Base-by-base conservation (phyloP, 2,797 vertebrate species). In the Urosaurus nigricauda region DNA sequence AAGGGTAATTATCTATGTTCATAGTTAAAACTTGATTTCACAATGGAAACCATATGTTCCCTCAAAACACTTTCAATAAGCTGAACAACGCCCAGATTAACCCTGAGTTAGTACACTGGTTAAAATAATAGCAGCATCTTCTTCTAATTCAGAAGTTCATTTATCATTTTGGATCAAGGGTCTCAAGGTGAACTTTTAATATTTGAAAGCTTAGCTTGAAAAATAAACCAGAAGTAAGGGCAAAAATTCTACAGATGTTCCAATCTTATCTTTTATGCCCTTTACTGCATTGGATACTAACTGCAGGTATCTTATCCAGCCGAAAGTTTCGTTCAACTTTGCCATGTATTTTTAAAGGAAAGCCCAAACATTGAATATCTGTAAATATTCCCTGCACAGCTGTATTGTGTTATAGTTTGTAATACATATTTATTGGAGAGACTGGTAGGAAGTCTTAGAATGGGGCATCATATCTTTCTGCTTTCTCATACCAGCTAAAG, bases 1-100 rank as follows among this genome's bases (percentile, higher is more conserved):
- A 97, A 97, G 96, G 95, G 95, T 97, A 97, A 97, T 97, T 97
- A 97, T 97, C 96, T 97, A 95, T 96, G 96, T 96, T 97, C 96
- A 94, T 96, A 96, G 96, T 96, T 97, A 97, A 97, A 97, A 96
- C 96, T 97, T 97, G 96, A 97, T 97, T 97, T 97, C 95, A 96
- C 96, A 97, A 97, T 97, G 96, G 96, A 97, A 97, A 97, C 96
- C 97, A 97, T 96, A 96, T 97, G 97, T 96, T 96, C 95, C 84
- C 92, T 96, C 94, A 95, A 97, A 97, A 97, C 95, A 95, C 95
- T 96, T 97, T 94, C 95, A 96, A 96, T 96, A 97, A 96, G 95
- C 96, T 95, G 96, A 97, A 96, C 96, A 97, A 95, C 96, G 95
- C 95, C 94, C 95, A 96, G 96, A 97, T 97, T 97, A 97, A 97